Base-by-base conservation (phyloP, 2,797 vertebrate genomes). In the Echeneis naucrates region DNA sequence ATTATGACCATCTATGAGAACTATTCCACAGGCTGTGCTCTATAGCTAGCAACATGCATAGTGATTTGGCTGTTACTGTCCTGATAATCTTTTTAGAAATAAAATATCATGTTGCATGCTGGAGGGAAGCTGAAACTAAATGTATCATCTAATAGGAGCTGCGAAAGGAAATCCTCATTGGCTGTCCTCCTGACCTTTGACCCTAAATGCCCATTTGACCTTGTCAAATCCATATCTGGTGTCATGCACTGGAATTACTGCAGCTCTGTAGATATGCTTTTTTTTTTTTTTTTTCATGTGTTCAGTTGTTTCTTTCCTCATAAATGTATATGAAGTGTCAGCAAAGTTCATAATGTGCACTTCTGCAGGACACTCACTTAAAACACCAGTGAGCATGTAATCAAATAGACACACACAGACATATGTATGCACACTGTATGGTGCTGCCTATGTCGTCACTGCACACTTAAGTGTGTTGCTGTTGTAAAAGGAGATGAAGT, bases 401-500 rank as follows among this genome's bases (percentile, higher is more conserved):
- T 58, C 16, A 44, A 47, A 59, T 23, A 27, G 40, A 65, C 26
- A 54, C 8, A 72, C 35, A 69, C 52, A 75, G 53, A 1, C 21
- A 47, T 58, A 40, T 3, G 38, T n/a, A 50, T 59, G 44, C 53
- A 54, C 48, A 55, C 38, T 38, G 58, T 83, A 68, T 63, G 81
- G 84, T 71, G 75, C 16, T 64, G 74, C 23, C 30, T 86, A 63
- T 37, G 44, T 88, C 85, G 88, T 72, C 70, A 58, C 51, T 30
- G 10, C 72, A 68, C 77, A 50, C 52, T 63, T 63, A 77, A 60
- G 37, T 61, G 47, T 58, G 33, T 78, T 68, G 54, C 68, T 52
- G 30, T 56, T 89, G 82, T 88, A 92, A 92, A 86, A 50, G 62
- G 87, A 92, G 86, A 91, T 57, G 56, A 89, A 89, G 83, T 90